phyloP scores from a whole-genome alignment of 2,888 invertebrate species.

The Acrocyrtus sp. region DNA sequence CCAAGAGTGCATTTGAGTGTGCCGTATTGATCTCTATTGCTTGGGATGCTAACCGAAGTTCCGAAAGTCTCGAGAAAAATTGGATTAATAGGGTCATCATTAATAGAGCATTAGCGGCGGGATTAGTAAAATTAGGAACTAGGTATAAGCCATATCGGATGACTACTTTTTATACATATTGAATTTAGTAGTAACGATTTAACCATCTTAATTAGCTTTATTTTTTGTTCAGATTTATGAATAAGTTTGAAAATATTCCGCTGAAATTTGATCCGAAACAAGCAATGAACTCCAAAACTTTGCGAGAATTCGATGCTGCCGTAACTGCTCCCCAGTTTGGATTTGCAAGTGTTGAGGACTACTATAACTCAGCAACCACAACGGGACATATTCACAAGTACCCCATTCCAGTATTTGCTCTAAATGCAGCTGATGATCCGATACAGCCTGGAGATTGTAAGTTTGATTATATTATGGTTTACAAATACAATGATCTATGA shows the following conservation, averaged over 20 bases:
- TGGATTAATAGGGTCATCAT: conserved; percentile 50
- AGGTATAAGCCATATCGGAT: no score
- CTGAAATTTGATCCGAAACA: conserved; percentile 33
- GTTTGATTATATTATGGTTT: not conserved
- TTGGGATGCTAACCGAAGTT: conserved; percentile 80
- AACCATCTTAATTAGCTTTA: no score
- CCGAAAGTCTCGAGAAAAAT: conserved; percentile 77
- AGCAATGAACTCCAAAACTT: conserved; percentile 68
- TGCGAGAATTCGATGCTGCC: conserved; percentile 83
- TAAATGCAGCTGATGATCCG: conserved; percentile 89
- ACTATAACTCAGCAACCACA: conserved; percentile 79
- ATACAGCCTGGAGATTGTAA: conserved; percentile 82
- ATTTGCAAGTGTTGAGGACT: conserved; percentile 80
- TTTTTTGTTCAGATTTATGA: conserved; percentile 30
- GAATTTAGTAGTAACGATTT: no score
- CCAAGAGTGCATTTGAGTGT: conserved; percentile 71
- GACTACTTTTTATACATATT: no score
- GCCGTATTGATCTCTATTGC: conserved; percentile 83
- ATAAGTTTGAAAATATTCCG: conserved; percentile 14
- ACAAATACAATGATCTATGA: no score
- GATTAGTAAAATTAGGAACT: conserved; percentile 35
- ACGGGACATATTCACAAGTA: conserved; percentile 79
- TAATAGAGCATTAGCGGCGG: conserved; percentile 34
- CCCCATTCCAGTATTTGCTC: conserved; percentile 79
- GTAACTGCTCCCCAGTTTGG: conserved; percentile 88